Evolutionary conservation across 2,888 invertebrate species (phyloP).

Genomic region (Ophion slaviceki): DNA sequence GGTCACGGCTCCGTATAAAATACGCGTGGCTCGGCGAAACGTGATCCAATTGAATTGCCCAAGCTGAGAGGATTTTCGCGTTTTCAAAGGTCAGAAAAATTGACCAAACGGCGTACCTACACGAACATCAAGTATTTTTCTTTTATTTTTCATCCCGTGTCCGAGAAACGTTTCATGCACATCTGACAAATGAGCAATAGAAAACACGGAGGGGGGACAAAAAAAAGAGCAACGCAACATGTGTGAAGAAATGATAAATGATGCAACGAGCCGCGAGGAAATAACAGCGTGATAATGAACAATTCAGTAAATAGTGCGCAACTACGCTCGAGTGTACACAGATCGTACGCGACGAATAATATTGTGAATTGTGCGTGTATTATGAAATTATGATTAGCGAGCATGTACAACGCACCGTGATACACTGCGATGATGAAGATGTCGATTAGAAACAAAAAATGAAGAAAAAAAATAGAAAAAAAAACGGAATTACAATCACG

Average conservation of each 20-base stretch:
- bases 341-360: slow-evolving; percentile 16
- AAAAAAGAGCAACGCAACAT: background rate
- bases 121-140: too few species aligned
- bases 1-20: background rate
- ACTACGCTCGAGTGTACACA: slow-evolving; percentile 13
- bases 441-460: background rate
- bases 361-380: slow-evolving; percentile 20
- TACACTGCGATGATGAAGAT: slow-evolving; percentile 16
- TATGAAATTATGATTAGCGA: slow-evolving; percentile 38
- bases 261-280: background rate
- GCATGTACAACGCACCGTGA: slow-evolving; percentile 23
- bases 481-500: background rate
- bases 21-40: background rate
- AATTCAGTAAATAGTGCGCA: slow-evolving; percentile 23
- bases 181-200: background rate
- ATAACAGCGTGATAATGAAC: slow-evolving; percentile 13
- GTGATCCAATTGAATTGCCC: background rate
- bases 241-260: background rate
- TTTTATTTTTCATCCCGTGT: background rate
- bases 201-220: background rate
- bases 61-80: background rate
- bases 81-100: slow-evolving; percentile 21
- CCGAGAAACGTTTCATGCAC: too few species aligned
- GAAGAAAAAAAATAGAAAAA: background rate
- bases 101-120: background rate